These are phyloP conservation scores for Anseranas semipalmata DNA, from an alignment of 2,113 vertebrate genomes.

Conservation along the genomic window DNA sequence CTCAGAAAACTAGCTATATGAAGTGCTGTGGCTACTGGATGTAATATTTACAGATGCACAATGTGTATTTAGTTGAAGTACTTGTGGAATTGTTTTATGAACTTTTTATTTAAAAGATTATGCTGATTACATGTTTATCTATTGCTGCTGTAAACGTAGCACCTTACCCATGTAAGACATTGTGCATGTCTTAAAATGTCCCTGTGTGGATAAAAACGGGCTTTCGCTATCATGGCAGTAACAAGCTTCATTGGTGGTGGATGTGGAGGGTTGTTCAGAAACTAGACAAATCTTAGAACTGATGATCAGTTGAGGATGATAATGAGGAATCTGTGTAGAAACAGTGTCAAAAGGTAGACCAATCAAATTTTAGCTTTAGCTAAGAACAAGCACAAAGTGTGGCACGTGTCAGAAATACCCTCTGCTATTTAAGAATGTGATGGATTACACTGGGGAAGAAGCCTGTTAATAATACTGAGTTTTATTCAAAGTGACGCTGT, in stretches of 20 bases:
- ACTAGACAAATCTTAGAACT: neutral
- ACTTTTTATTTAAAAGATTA: neutral
- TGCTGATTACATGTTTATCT: neutral
- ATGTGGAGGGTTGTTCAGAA: neutral
- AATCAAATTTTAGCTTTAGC: neutral
- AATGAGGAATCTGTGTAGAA: neutral
- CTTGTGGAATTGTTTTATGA: neutral
- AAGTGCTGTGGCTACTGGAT: neutral
- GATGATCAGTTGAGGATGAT: neutral
- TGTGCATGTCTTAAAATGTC: neutral
- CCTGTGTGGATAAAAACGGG: rapidly evolving
- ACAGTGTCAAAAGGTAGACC: neutral
- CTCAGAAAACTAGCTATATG: neutral
- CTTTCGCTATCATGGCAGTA: neutral
- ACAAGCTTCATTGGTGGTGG: neutral
- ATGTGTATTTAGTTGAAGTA: neutral
- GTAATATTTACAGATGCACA: neutral
- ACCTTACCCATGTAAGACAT: neutral
- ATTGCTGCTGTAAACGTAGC: neutral
- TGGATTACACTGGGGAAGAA: neutral
- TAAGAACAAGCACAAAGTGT: neutral
- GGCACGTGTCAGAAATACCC: neutral
- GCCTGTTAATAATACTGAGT: neutral
- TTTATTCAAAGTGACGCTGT: neutral
- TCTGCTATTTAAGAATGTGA: neutral